Conservation (phyloP, 1,140 invertebrate genomes). For the Lysiphlebus fabarum region DNA sequence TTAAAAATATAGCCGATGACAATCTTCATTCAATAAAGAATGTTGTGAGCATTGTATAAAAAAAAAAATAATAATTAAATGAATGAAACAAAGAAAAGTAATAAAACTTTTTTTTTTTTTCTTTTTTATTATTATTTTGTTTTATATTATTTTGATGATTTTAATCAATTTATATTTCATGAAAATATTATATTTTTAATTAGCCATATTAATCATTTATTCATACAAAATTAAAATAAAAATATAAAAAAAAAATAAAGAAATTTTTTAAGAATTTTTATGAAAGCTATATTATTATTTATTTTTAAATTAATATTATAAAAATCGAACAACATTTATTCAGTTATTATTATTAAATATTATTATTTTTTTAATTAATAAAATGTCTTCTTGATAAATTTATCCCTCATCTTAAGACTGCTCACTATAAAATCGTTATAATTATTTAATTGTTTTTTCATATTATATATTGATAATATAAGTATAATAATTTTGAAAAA, state of each 20-base stretch:
- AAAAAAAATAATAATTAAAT: no score
- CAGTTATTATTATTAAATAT: neutral
- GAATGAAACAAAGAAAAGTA: no score
- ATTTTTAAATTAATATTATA: neutral
- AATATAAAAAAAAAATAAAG: no score
- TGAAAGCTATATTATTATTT: no score
- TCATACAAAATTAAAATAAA: no score
- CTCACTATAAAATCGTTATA: conserved; percentile 27
- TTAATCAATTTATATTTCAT: no score
- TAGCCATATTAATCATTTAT: no score
- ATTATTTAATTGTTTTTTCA: conserved; percentile 5
- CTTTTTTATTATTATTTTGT: no score
- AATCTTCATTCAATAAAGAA: conserved; percentile 11
- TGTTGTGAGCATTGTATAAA: conserved; percentile 1
- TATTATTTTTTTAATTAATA: conserved; percentile 4
- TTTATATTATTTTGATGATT: no score
- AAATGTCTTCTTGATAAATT: conserved; percentile 1
- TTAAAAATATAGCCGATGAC: conserved; percentile 10
- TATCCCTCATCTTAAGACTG: conserved; percentile 32
- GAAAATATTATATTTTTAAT: no score
- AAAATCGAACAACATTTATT: neutral
- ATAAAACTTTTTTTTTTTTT: no score
- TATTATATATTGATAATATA: conserved; percentile 3
- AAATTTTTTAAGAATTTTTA: no score
- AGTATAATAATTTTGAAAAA: conserved; percentile 8